Base-by-base conservation (phyloP, 2,888 invertebrate genomes). In the Metallyticus violacea region DNA sequence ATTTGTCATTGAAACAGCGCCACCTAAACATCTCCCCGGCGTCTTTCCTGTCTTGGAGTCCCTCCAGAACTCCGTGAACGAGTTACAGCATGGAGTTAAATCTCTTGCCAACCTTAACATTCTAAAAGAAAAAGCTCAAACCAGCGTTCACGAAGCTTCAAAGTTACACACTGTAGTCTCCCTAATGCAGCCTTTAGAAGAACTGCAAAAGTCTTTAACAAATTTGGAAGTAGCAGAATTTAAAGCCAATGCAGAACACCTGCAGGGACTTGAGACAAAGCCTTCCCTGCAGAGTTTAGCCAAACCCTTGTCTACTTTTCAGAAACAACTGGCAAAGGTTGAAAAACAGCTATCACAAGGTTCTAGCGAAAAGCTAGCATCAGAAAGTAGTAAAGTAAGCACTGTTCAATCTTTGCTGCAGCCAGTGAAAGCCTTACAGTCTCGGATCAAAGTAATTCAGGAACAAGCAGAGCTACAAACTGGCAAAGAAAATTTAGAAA, bases 401-500 rank as follows among this genome's bases (percentile, higher is more conserved):
- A 83, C 83, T n/a, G 29, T 29, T 2, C 83, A 83, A 22, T 9
- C 77, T 22, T 26, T 83, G 29, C 6, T 77, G 1, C 83, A 77
- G n/a, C 77, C 83, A 26, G n/a, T 83, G 7, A 83, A 62, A 26
- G 7, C 2, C 4, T 22, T 83, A 1, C 76, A 83, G 7, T 1
- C 7, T 28, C 76, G 27, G 5, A 83, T 77, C 77, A 29, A 25
- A 76, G 26, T 83, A 4, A 9, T 83, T 7, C 77, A 27, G 7
- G 83, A 77, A 26, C n/a, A n/a, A 6, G 7, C 77, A 27, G 77
- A 5, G 7, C 25, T 94, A 9, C 93, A 94, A 28, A 94, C 95
- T 3, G 95, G 95, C 0, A 94, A 95, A 86, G 93, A 94, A 89
- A 95, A 95, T 89, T 92, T 95, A 88, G 95, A 94, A 90, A 94